Evolutionary conservation across 2,888 invertebrate genomes (phyloP).

Genomic region (Synanthedon formicaeformis): DNA sequence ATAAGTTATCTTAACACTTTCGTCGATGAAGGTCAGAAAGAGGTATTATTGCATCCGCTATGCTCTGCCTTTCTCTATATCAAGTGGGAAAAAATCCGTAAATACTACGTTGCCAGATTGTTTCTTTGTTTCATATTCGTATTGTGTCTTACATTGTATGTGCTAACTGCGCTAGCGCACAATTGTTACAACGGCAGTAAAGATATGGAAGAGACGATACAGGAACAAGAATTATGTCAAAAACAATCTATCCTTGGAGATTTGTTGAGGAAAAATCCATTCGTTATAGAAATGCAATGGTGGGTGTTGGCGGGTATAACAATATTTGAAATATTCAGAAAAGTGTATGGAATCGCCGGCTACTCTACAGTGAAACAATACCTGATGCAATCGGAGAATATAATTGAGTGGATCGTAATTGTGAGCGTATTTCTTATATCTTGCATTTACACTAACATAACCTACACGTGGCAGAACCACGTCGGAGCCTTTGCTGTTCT

Average conservation of each 20-base stretch:
- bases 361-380: constrained; percentile 86
- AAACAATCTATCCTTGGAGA: constrained; percentile 83
- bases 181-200: constrained; percentile 87
- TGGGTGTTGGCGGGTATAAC: constrained; percentile 84
- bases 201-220: constrained; percentile 78
- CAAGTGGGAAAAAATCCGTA: constrained; percentile 91
- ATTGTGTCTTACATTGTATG: constrained; percentile 83
- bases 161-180: constrained; percentile 84
- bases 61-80: constrained; percentile 89
- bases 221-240: constrained; percentile 80
- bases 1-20: constrained; percentile 89
- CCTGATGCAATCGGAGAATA: constrained; percentile 85
- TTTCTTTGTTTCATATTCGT: constrained; percentile 85
- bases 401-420: constrained; percentile 90
- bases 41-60: constrained; percentile 85
- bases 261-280: constrained; percentile 79
- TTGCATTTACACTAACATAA: constrained; percentile 80
- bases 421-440: constrained; percentile 86
- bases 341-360: constrained; percentile 84
- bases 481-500: constrained; percentile 88
- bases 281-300: constrained; percentile 86
- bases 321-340: constrained; percentile 82
- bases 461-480: constrained; percentile 87
- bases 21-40: constrained; percentile 90
- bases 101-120: constrained; percentile 85